Conservation (phyloP, 2,888 invertebrate genomes). For the Quadroppia sp. region DNA sequence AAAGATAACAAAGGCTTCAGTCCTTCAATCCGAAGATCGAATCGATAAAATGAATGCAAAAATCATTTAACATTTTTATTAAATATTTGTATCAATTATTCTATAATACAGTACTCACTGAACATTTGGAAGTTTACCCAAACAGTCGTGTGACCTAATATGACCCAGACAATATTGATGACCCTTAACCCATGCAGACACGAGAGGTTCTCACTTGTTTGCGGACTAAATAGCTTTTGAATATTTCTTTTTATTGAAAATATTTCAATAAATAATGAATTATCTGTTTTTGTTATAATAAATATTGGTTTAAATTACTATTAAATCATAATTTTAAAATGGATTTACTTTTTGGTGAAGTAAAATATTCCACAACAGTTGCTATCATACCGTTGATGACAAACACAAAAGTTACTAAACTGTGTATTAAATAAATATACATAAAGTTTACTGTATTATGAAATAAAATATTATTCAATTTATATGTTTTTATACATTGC, state of each 20-base stretch:
- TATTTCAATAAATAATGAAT: no score
- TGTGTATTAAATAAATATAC: not conserved
- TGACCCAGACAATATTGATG: slow-evolving; percentile 44
- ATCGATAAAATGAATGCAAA: not conserved
- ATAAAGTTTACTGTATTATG: no score
- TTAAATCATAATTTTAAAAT: not conserved
- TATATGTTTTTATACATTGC: not conserved
- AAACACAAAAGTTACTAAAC: not conserved
- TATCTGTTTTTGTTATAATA: no score
- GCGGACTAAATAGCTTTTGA: not conserved
- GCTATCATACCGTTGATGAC: not conserved
- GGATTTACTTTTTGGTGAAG: not conserved
- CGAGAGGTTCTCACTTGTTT: slow-evolving; percentile 26
- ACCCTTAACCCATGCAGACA: slow-evolving; percentile 45
- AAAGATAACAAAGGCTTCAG: no score
- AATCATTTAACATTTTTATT: not conserved
- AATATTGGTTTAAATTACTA: not conserved
- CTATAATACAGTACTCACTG: not conserved
- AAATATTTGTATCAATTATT: no score
- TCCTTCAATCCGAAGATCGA: no score
- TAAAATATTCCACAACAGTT: not conserved
- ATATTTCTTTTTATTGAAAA: not conserved
- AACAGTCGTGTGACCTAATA: slow-evolving; percentile 43
- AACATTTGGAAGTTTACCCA: slow-evolving; percentile 35
- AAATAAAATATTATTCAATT: no score